These are phyloP conservation scores for Coelopa pilipes DNA, from an alignment of 2,888 invertebrate genomes.

Conservation along the genomic window DNA sequence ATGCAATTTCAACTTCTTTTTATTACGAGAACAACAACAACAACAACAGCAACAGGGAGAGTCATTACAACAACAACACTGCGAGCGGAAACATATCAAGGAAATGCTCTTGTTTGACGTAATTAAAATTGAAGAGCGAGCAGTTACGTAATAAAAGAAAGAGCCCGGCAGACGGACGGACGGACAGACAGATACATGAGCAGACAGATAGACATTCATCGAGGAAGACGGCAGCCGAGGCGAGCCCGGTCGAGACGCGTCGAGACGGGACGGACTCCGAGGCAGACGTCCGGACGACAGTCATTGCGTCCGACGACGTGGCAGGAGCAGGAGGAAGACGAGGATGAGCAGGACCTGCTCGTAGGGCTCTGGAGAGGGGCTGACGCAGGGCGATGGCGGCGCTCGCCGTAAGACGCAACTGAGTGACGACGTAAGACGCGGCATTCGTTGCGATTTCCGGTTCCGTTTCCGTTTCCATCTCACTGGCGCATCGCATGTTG, in stretches of 20 bases:
- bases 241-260: no score
- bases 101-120: slow-evolving; percentile 53
- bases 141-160: slow-evolving; percentile 46
- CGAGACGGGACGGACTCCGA: neutral
- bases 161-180: neutral
- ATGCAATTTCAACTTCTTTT: slow-evolving; percentile 31
- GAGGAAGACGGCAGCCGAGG: neutral
- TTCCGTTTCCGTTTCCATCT: no score
- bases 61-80: slow-evolving; percentile 2
- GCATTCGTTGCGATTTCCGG: no score
- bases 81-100: slow-evolving; percentile 23
- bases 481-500: no score
- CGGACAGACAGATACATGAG: slow-evolving; percentile 9
- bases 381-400: no score
- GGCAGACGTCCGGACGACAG: no score
- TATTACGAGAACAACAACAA: slow-evolving; percentile 16
- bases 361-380: no score
- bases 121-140: slow-evolving; percentile 60
- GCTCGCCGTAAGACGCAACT: no score
- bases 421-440: no score
- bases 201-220: slow-evolving; percentile 6
- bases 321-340: no score
- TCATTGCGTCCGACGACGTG: no score
- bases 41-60: neutral
- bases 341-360: no score